A percentile compares a stretch with the other conserved stretches of the same genome.
Evolutionary conservation across 2,113 vertebrate species (phyloP).

Genomic region (Antechinus flavipes): DNA sequence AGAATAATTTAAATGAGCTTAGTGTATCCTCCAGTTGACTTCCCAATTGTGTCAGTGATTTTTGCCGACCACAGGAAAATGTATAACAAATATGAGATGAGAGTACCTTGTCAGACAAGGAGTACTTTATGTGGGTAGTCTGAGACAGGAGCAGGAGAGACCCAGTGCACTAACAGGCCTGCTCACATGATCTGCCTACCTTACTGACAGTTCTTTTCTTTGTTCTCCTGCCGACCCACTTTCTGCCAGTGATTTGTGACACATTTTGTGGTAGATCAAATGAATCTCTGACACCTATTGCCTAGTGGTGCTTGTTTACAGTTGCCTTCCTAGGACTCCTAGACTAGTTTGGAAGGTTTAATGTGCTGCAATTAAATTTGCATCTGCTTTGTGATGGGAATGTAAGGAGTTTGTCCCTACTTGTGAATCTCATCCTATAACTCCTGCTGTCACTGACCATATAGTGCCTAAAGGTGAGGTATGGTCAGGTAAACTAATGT

Average conservation of each 20-base stretch:
- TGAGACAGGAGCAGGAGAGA: constrained; percentile 83
- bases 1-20: constrained; percentile 67
- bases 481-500: constrained; percentile 80
- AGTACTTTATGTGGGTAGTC: constrained; percentile 83
- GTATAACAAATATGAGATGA: constrained; percentile 86
- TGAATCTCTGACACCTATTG: constrained; percentile 94
- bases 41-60: constrained; percentile 70
- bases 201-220: constrained; percentile 93
- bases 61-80: constrained; percentile 83
- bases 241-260: constrained; percentile 95
- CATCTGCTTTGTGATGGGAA: constrained; percentile 93
- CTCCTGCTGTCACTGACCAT: constrained; percentile 83
- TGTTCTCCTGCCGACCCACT: constrained; percentile 92
- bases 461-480: constrained; percentile 73
- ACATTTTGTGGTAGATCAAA: constrained; percentile 97
- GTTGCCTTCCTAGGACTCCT: constrained; percentile 90
- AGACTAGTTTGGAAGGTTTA: constrained; percentile 93
- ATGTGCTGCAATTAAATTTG: constrained; percentile 97
- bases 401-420: constrained; percentile 82
- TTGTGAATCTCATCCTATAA: constrained; percentile 84
- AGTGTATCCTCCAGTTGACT: constrained; percentile 66
- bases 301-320: constrained; percentile 94
- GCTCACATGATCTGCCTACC: constrained; percentile 89
- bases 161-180: constrained; percentile 91
- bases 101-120: constrained; percentile 82